Conservation (phyloP, 2,888 invertebrate species). For the Nymphalis urticae region DNA sequence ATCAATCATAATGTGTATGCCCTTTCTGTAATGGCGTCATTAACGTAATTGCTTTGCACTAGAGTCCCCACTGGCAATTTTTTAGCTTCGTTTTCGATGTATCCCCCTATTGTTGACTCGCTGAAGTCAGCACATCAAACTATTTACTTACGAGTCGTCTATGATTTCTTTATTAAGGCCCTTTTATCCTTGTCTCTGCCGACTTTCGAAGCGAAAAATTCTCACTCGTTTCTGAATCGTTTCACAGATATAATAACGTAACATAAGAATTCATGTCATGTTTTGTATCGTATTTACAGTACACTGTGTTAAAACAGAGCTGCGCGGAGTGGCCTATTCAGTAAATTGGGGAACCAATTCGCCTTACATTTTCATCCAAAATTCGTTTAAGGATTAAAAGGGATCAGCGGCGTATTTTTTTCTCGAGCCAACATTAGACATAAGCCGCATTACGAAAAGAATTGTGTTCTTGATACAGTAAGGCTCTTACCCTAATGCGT, state of each 20-base stretch:
- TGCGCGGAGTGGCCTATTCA: constrained; percentile 57
- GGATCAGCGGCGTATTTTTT: constrained; percentile 45
- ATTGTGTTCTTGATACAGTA: constrained; percentile 39
- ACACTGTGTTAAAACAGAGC: constrained; percentile 53
- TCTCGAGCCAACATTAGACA: constrained; percentile 44
- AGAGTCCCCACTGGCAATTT: constrained; percentile 47
- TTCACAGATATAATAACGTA: constrained; percentile 70
- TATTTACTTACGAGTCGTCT: constrained; percentile 64
- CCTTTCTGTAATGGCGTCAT: constrained; percentile 59
- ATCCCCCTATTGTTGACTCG: constrained; percentile 42
- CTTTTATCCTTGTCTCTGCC: constrained; percentile 64
- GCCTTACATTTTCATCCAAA: constrained; percentile 4
- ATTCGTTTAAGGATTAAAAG: constrained; percentile 49
- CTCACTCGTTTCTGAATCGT: constrained; percentile 41
- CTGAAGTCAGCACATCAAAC: constrained; percentile 63
- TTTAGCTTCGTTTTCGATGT: constrained; percentile 46
- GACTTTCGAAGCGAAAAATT: constrained; percentile 27
- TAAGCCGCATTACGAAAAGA: constrained; percentile 48
- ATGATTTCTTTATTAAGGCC: constrained; percentile 71
- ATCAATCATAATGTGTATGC: constrained; percentile 42
- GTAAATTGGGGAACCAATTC: constrained; percentile 48
- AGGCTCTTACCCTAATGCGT: constrained; percentile 73
- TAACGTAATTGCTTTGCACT: constrained; percentile 61
- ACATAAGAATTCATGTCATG: constrained; percentile 59
- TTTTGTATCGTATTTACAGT: constrained; percentile 58